Percentiles rank a stretch among this genome's conserved stretches.
Conservation (phyloP, 2,888 invertebrate species). For the Nymphalis c-album region DNA sequence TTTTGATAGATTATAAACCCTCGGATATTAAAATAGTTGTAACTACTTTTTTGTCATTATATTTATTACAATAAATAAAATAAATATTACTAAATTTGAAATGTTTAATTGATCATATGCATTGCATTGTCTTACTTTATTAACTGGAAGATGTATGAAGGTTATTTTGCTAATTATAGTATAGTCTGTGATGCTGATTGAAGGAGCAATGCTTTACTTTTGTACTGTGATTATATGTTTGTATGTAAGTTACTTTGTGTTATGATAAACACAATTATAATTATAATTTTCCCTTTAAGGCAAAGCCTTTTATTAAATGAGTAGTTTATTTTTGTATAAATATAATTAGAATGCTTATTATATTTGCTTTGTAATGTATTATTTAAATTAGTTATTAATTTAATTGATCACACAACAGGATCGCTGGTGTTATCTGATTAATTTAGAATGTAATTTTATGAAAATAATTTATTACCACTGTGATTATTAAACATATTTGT, state of each 20-base stretch:
- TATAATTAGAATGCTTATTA: conserved; percentile 36
- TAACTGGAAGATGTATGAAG: conserved; percentile 1
- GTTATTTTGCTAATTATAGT: conserved; percentile 58
- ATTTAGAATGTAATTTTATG: conserved; percentile 62
- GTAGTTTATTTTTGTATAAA: conserved; percentile 55
- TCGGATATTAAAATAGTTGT: background rate
- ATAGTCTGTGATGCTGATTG: conserved; percentile 75
- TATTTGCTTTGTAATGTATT: conserved; percentile 36
- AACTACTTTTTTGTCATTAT: background rate
- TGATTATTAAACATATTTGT: conserved; percentile 54
- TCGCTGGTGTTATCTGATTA: conserved; percentile 45
- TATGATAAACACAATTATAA: conserved; percentile 49
- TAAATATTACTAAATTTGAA: background rate
- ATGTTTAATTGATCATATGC: background rate
- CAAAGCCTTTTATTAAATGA: conserved; percentile 62
- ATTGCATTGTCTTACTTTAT: conserved; percentile 2
- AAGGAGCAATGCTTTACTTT: conserved; percentile 78
- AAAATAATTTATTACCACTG: conserved; percentile 73
- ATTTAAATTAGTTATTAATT: conserved; percentile 30
- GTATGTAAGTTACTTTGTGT: conserved; percentile 67
- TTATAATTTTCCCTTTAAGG: conserved; percentile 41
- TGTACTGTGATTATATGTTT: conserved; percentile 77
- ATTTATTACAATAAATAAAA: background rate
- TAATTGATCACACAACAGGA: conserved; percentile 16
- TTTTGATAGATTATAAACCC: background rate